Percentiles rank a stretch among this genome's conserved stretches.
Evolutionary conservation across 2,797 vertebrate genomes (phyloP).

Genomic region (Eulemur coronatus): DNA sequence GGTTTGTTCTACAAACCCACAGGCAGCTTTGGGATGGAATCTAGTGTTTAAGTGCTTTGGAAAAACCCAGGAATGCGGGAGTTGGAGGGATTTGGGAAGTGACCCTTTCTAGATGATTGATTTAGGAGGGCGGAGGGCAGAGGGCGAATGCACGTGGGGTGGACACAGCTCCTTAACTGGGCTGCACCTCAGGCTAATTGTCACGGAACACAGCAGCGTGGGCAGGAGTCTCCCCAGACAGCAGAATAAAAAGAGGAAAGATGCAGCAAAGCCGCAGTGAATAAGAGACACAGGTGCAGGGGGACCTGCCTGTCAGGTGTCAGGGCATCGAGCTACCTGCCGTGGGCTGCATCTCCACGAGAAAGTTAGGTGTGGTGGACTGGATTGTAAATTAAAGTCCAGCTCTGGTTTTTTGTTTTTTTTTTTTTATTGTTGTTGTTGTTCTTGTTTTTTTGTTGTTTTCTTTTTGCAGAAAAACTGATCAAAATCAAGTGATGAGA

Average conservation of each 20-base stretch:
- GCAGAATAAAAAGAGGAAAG: too few relatives aligned
- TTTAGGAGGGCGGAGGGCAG: too few relatives aligned
- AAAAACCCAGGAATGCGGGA: background rate
- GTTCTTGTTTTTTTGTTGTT: too few relatives aligned
- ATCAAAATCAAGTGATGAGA: background rate
- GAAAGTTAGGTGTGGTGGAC: fast-evolving
- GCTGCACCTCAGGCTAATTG: background rate
- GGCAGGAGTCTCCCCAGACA: background rate
- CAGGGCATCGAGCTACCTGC: fast-evolving
- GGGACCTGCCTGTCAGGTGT: fast-evolving
- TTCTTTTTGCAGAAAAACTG: background rate
- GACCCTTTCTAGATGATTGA: too few relatives aligned
- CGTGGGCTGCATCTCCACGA: fast-evolving
- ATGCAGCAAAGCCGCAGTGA: fast-evolving
- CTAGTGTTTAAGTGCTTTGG: background rate
- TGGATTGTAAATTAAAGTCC: too few relatives aligned
- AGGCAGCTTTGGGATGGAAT: background rate
- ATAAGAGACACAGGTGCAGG: fast-evolving
- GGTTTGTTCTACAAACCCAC: background rate
- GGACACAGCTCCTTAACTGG: fast-evolving
- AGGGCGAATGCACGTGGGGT: fast-evolving
- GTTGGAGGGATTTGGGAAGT: too few relatives aligned
- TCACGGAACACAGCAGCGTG: fast-evolving
- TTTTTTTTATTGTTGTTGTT: too few relatives aligned
- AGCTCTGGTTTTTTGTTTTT: background rate